Evolutionary conservation across 1,140 invertebrate genomes (phyloP), one percentile per base, ranked within the genome.

Genomic region (Aphidius gifuensis): DNA sequence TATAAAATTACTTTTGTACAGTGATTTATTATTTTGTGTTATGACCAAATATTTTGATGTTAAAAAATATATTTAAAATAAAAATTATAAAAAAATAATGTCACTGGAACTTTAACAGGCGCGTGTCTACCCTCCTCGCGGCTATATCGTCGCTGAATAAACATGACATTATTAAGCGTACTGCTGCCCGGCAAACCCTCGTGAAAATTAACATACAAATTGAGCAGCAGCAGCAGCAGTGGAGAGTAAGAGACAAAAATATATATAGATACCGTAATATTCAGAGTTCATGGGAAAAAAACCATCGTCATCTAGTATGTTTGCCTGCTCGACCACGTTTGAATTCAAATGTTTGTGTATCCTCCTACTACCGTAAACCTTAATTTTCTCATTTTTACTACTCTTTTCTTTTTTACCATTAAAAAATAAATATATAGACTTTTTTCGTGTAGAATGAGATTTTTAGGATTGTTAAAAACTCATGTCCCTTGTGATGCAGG

Each of bases 161-260:
- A 80, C 79, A 80, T 80, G 79, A 80, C 77, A 80, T 80, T 80
- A 80, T 80, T 79, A 80, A 80, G 77, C 77, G 77, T 69, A 76
- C 76, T 77, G 75, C 73, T 77, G 78, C 68, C 71, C 76, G 73
- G 72, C 72, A 77, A 79, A 78, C 76, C 75, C 71, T 74, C 72
- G 74, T 72, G 70, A 79, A 32, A 32, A 80, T 80, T 80, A 80
- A 80, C 79, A 80, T 80, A 80, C 78, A 80, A 80, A 80, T 80
- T 80, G 78, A 80, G 76, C 76, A 39, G 39, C 45, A 42, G 69
- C 64, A 64, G 69, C 50, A 55, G 58, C 59, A 62, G 64, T 53
- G 32, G 2, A 16, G 40, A 48, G 44, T 6, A 43, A 16, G 16
- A 16, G 16, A 9, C 2, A 46, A 46, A 46, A 46, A 46, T 46